These are phyloP conservation scores for Phenganax subtilis DNA, from an alignment of 92 coral and sea anemone species.

Conservation along the genomic window DNA sequence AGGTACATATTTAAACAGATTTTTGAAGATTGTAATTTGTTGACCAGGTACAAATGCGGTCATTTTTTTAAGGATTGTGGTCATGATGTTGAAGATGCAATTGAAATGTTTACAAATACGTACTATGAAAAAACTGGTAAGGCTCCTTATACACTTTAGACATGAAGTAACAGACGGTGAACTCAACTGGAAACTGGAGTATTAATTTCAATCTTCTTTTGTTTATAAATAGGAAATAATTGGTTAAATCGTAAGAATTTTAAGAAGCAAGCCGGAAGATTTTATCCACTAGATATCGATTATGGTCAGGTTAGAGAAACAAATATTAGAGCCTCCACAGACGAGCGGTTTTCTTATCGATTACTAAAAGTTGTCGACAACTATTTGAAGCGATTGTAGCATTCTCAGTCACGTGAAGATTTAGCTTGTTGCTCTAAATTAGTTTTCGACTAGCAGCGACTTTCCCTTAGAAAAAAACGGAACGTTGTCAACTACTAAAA, in stretches of 20 bases:
- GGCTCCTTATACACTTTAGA: neutral
- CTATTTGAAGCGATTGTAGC: no score
- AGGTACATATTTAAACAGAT: conserved; percentile 51
- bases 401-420: no score
- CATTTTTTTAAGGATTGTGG: conserved; percentile 48
- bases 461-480: no score
- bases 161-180: neutral
- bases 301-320: conserved; percentile 78
- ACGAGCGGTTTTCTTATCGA: no score
- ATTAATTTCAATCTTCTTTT: neutral
- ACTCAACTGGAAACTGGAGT: neutral
- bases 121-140: conserved; percentile 86
- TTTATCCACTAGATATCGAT: conserved; percentile 93
- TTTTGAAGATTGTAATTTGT: neutral
- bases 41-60: neutral
- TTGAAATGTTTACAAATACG: conserved; percentile 58
- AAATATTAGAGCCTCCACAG: neutral
- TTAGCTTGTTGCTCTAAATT: no score
- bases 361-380: no score
- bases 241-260: conserved; percentile 77
- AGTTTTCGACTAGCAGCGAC: no score
- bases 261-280: conserved; percentile 77
- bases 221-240: conserved; percentile 57
- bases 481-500: no score
- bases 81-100: conserved; percentile 47